Evolutionary conservation across 1,140 invertebrate genomes (phyloP), one percentile per base, ranked within the genome.

Genomic region (Eumaeus atala): DNA sequence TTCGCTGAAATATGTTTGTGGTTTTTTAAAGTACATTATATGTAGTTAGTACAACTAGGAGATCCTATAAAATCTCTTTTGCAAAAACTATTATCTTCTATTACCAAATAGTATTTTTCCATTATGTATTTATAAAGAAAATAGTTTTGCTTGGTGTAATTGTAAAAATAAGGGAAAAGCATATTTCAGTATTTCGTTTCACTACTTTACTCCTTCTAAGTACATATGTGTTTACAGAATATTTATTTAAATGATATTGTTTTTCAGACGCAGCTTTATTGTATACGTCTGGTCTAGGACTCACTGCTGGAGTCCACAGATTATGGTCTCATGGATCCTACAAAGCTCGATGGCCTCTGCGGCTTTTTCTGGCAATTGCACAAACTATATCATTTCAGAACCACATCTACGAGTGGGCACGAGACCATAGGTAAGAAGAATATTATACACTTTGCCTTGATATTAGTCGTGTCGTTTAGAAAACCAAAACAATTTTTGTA

Each of bases 301-400:
- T 96, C 6, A 96, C 95, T 0, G 95, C 90, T 12, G 95, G 95
- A 1, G 93, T 90, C 1, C 95, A 97, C 82, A 89, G 95, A 18
- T 90, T 94, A 9, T 97, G 94, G 94, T 89, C 93, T 33, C 95
- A 97, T 83, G 87, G 91, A 54, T 89, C 94, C 8, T 97, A 93
- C 77, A 95, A 95, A 85, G 95, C 95, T 1, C 34, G 21, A 7
- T 50, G 93, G 87, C 96, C 93, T 0, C 74, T 97, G 52, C 89
- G 95, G 49, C 14, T 95, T 0, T 70, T 96, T 36, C 81, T 98
- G 1, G 92, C 92, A 59, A 42, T 95, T 9, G 88, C 92, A 48
- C 93, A 98, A 68, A 95, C 93, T 0, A 87, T 93, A 60, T 93
- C 96, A n/a, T 93, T 96, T 59, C 93, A 97, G 89, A 93, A 93